Base-by-base conservation (phyloP, 2,113 vertebrate genomes). In the Phasianus colchicus region DNA sequence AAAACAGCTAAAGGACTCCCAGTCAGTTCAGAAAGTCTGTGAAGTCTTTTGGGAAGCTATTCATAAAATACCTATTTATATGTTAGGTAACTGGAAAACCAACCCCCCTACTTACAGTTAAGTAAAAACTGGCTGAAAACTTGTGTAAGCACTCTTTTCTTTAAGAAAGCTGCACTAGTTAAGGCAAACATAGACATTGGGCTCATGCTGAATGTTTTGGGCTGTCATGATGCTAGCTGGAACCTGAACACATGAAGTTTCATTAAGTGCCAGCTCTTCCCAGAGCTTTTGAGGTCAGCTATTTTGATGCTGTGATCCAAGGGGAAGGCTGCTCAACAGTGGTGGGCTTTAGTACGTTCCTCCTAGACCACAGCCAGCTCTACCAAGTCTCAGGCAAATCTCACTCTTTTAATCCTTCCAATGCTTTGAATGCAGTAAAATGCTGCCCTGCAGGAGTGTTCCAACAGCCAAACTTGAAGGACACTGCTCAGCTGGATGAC, bases 31-130 rank as follows among this genome's bases (percentile, higher is more conserved):
- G 83, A 80, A 83, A 81, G 25, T 20, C 75, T 76, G 43, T 52
- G 40, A 77, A 80, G 84, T 75, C 71, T 75, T 91, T 94, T 43
- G 79, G 71, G 78, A 89, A 88, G 19, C 73, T 71, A 43, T 55
- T 87, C 50, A 54, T 74, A 71, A 93, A 92, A 81, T 17, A 82
- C 12, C 57, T 74, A 48, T 83, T 83, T 82, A 60, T 87, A 86
- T 88, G 57, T 50, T 1, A 74, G 43, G 38, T 76, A 95, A 90
- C 14, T 66, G 71, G 67, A 74, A 30, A 89, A 79, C 60, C 55
- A 84, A 13, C 0, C 4, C 30, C 27, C 57, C 52, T 57, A 25
- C 43, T 70, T 67, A 77, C 24, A 71, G 57, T 43, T 60, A 61
- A 75, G 77, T 29, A 73, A 91, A 93, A 83, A 13, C 42, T 15